phyloP scores from a whole-genome alignment of 2,888 invertebrate species.

The Cyclophora albipunctata region DNA sequence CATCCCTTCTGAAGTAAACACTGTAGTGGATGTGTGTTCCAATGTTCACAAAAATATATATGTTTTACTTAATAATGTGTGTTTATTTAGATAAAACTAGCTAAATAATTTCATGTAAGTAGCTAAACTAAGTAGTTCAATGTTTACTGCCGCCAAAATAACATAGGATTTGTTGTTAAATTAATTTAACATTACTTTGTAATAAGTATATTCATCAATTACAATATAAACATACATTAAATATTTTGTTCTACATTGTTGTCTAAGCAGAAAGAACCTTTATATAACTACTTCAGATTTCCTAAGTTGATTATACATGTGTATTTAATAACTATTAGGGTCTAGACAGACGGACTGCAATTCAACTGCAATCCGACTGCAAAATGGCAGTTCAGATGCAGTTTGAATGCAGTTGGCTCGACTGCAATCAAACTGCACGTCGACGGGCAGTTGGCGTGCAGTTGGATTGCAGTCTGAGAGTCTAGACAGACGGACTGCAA shows the following conservation, averaged over 20 bases:
- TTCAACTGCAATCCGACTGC: too few relatives aligned
- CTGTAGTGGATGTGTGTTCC: slow-evolving; percentile 16
- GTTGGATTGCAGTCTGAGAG: too few relatives aligned
- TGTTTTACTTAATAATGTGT: slow-evolving; percentile 32
- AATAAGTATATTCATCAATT: slow-evolving; percentile 57
- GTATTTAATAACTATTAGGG: slow-evolving; percentile 9
- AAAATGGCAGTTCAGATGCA: too few relatives aligned
- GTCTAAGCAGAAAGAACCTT: slow-evolving; percentile 53
- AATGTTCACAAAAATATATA: slow-evolving; percentile 28
- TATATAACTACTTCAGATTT: slow-evolving; percentile 39
- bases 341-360: too few relatives aligned
- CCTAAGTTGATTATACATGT: not conserved
- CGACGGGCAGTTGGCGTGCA: too few relatives aligned
- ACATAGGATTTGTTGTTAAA: too few relatives aligned
- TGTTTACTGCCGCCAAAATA: too few relatives aligned
- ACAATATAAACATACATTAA: slow-evolving; percentile 60
- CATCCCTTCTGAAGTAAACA: slow-evolving; percentile 5
- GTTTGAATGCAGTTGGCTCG: too few relatives aligned
- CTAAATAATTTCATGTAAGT: slow-evolving; percentile 20
- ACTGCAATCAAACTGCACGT: too few relatives aligned
- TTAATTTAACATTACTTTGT: slow-evolving; percentile 11
- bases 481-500: too few relatives aligned
- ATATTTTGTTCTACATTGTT: slow-evolving; percentile 56
- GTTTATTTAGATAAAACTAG: slow-evolving; percentile 15
- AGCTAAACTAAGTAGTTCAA: not conserved